Percentiles rank a stretch among this genome's conserved stretches.
Conservation (phyloP, 1,140 invertebrate genomes). For the Mya arenaria region DNA sequence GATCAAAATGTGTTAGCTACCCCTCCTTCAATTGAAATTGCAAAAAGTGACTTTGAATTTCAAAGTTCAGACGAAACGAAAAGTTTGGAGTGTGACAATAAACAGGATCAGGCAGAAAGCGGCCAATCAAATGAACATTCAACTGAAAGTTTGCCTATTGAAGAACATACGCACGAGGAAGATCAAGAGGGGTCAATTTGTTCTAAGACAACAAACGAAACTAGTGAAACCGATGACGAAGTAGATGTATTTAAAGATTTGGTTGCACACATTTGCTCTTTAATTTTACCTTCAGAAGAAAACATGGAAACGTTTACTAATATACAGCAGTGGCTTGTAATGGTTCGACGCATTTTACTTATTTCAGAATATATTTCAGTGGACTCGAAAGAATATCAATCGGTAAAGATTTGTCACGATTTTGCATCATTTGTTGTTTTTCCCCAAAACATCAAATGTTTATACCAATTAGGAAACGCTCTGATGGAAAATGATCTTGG, state of each 20-base stretch:
- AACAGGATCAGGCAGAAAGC: too few species aligned
- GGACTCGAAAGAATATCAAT: slow-evolving; percentile 1
- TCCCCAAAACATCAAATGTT: background rate
- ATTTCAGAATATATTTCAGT: background rate
- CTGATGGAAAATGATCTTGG: background rate
- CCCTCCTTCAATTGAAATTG: too few species aligned
- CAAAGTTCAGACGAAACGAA: too few species aligned
- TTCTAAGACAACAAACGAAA: too few species aligned
- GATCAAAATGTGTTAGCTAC: too few species aligned
- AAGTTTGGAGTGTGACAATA: too few species aligned
- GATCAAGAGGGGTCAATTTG: too few species aligned
- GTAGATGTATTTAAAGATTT: background rate
- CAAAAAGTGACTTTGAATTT: too few species aligned
- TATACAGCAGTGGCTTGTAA: background rate
- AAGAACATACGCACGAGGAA: too few species aligned
- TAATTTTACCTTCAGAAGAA: background rate
- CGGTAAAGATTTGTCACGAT: slow-evolving; percentile 14
- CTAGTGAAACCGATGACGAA: too few species aligned
- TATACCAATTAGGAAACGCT: background rate
- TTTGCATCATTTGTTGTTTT: background rate
- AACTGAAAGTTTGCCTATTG: too few species aligned
- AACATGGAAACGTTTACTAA: background rate
- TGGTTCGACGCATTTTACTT: slow-evolving; percentile 5
- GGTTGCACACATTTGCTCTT: slow-evolving; percentile 2
- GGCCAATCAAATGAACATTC: too few species aligned